phyloP scores from a whole-genome alignment of 2,113 vertebrate species.

The Desmodus rotundus region DNA sequence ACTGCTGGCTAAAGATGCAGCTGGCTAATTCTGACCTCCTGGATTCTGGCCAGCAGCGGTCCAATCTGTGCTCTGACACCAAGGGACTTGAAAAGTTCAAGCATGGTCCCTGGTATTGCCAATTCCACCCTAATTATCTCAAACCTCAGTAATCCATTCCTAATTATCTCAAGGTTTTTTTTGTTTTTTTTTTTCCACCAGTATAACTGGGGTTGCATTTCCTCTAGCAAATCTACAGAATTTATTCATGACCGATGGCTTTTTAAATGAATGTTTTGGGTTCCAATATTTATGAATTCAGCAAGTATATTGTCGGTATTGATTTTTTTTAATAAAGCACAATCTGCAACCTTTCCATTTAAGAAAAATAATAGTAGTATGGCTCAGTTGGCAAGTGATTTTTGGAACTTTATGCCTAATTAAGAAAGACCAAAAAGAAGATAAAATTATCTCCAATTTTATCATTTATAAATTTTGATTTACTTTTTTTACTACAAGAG shows the following conservation, averaged over 20 bases:
- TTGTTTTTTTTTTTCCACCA: background rate
- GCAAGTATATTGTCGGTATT: background rate
- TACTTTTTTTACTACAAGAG: background rate
- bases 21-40: background rate
- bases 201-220: background rate
- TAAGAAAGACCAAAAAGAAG: background rate
- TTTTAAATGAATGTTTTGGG: background rate
- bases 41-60: background rate
- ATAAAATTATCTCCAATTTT: background rate
- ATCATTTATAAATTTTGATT: background rate
- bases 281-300: background rate
- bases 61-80: background rate
- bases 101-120: background rate
- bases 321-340: background rate
- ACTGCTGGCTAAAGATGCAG: background rate
- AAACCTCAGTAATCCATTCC: background rate
- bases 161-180: background rate
- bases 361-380: background rate
- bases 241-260: background rate
- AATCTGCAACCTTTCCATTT: background rate
- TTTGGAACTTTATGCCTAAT: background rate
- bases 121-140: background rate
- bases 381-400: background rate
- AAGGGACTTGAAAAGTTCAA: background rate
- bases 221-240: background rate